These are phyloP conservation scores for Antrozous pallidus DNA, from an alignment of 2,797 vertebrate species.

Conservation along the genomic window DNA sequence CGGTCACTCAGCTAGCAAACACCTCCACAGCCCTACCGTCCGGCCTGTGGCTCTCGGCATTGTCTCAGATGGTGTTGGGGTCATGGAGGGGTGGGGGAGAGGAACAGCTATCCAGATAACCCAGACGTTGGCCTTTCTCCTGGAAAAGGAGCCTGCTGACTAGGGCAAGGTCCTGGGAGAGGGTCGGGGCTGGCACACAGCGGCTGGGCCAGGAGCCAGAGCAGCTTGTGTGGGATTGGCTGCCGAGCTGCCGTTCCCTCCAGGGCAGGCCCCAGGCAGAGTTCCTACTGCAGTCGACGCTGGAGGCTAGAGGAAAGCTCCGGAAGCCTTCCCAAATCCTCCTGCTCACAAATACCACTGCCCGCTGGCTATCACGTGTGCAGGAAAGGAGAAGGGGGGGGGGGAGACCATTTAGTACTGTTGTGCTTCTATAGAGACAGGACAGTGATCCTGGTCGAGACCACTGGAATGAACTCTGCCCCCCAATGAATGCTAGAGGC, in stretches of 20 bases:
- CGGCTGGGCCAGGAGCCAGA: background rate
- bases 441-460: background rate
- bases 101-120: background rate
- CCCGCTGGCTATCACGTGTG: accelerated
- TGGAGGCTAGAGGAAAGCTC: background rate
- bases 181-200: too few relatives aligned
- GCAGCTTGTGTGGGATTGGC: background rate
- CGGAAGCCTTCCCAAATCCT: background rate
- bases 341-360: background rate
- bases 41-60: background rate
- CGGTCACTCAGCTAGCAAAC: background rate
- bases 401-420: background rate
- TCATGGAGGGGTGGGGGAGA: background rate
- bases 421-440: background rate
- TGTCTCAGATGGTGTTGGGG: background rate
- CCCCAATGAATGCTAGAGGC: background rate
- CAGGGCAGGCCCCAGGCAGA: background rate
- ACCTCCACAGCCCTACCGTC: background rate
- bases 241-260: background rate
- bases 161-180: too few relatives aligned
- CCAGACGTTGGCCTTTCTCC: background rate
- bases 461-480: background rate
- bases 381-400: background rate
- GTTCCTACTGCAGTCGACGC: background rate
- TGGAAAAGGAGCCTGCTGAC: background rate